Evolutionary conservation across 2,888 invertebrate species (phyloP).

Genomic region (Acanthosepion esculentum): DNA sequence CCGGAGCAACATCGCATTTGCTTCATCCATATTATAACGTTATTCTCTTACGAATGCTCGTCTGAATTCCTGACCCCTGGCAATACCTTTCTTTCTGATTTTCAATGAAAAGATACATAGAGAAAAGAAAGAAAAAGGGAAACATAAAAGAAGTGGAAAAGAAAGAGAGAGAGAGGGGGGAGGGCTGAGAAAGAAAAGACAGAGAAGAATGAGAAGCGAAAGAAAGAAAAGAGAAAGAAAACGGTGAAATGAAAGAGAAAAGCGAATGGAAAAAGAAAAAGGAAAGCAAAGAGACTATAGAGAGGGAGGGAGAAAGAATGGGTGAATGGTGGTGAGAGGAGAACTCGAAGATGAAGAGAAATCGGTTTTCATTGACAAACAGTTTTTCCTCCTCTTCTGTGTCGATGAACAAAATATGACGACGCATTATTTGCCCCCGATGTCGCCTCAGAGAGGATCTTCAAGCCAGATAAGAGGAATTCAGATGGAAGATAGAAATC

Average conservation of each 20-base stretch:
- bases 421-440: background rate
- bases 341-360: background rate
- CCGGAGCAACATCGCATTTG: no score
- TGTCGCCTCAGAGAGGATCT: no score
- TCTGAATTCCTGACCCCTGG: no score
- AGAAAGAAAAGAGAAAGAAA: no score
- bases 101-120: no score
- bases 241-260: no score
- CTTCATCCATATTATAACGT: no score
- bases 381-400: background rate
- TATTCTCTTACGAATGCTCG: no score
- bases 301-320: conserved; percentile 34
- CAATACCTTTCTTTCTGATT: no score
- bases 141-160: background rate
- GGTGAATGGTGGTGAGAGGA: background rate
- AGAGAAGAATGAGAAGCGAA: background rate
- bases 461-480: no score
- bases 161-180: background rate
- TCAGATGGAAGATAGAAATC: no score
- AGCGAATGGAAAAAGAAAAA: no score
- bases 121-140: background rate
- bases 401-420: background rate
- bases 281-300: background rate
- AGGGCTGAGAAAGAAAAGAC: background rate
- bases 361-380: background rate